A percentile compares a stretch with the other conserved stretches of the same genome.
Evolutionary conservation across 2,113 vertebrate genomes (phyloP).

Genomic region (Dicentrarchus labrax): DNA sequence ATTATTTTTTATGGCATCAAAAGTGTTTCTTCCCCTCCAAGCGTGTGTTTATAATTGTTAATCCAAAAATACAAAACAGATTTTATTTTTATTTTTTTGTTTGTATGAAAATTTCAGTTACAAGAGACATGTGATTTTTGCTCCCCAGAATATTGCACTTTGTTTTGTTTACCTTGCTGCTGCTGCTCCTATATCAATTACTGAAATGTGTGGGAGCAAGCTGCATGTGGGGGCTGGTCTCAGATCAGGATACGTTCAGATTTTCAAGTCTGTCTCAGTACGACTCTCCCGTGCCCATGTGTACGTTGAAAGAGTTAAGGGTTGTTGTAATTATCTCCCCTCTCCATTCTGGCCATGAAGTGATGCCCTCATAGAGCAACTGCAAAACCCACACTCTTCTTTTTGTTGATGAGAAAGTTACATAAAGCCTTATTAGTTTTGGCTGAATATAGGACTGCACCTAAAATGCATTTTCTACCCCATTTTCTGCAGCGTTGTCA

Average conservation of each 20-base stretch:
- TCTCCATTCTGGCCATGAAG: background rate
- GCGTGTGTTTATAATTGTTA: slow-evolving; percentile 39
- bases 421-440: background rate
- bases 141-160: slow-evolving; percentile 59
- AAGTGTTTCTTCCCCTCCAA: slow-evolving; percentile 17
- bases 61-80: slow-evolving; percentile 51
- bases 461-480: background rate
- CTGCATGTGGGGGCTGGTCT: background rate
- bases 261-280: background rate
- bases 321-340: background rate
- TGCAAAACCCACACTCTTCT: background rate
- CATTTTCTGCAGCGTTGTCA: background rate
- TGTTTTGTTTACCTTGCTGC: slow-evolving; percentile 48
- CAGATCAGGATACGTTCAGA: background rate
- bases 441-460: background rate
- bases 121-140: slow-evolving; percentile 7
- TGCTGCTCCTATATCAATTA: slow-evolving; percentile 29
- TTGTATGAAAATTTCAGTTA: slow-evolving; percentile 25
- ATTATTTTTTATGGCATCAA: slow-evolving; percentile 57
- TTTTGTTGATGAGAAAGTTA: background rate
- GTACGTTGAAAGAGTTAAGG: background rate
- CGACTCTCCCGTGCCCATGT: background rate
- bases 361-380: background rate
- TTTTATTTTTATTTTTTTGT: slow-evolving; percentile 43
- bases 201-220: background rate